Evolutionary conservation across 2,797 vertebrate genomes (phyloP).

Genomic region (Rhadinocentrus ornatus): DNA sequence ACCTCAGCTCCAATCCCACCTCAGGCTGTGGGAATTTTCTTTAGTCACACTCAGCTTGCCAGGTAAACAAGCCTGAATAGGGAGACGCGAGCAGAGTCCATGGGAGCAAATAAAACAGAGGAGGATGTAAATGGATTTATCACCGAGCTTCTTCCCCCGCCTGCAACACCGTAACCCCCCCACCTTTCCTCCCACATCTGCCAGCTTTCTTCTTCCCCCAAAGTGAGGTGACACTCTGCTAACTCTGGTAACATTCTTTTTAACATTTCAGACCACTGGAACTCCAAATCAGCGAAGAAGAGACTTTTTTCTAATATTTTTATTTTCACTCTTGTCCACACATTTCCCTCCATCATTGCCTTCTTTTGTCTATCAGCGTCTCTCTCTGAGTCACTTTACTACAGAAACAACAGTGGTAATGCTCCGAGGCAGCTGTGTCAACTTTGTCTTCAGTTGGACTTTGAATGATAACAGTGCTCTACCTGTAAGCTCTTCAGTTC

Average conservation of each 20-base stretch:
- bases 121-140: slow-evolving; percentile 87
- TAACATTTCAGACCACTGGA: slow-evolving; percentile 80
- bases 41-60: slow-evolving; percentile 92
- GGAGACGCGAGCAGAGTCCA: slow-evolving; percentile 77
- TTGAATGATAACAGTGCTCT: slow-evolving; percentile 70
- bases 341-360: slow-evolving; percentile 15
- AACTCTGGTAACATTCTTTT: slow-evolving; percentile 78
- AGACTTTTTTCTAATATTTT: slow-evolving; percentile 43
- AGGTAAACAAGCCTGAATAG: slow-evolving; percentile 91
- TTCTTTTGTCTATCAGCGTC: slow-evolving; percentile 21
- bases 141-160: slow-evolving; percentile 66
- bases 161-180: slow-evolving; percentile 33
- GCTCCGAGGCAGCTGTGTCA: slow-evolving; percentile 68
- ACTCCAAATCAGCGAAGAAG: slow-evolving; percentile 51
- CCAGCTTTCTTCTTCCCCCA: slow-evolving; percentile 32
- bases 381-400: slow-evolving; percentile 26
- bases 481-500: slow-evolving; percentile 70
- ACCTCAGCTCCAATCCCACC: slow-evolving; percentile 76
- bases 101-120: slow-evolving; percentile 83
- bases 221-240: slow-evolving; percentile 63
- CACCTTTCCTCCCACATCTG: slow-evolving; percentile 28
- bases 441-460: slow-evolving; percentile 63
- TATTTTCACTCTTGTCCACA: slow-evolving; percentile 24
- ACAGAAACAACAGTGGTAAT: slow-evolving; percentile 46
- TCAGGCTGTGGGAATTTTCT: slow-evolving; percentile 90